These are phyloP conservation scores for Drosophila neotestacea DNA, from an alignment of 2,888 invertebrate species.

Conservation along the genomic window DNA sequence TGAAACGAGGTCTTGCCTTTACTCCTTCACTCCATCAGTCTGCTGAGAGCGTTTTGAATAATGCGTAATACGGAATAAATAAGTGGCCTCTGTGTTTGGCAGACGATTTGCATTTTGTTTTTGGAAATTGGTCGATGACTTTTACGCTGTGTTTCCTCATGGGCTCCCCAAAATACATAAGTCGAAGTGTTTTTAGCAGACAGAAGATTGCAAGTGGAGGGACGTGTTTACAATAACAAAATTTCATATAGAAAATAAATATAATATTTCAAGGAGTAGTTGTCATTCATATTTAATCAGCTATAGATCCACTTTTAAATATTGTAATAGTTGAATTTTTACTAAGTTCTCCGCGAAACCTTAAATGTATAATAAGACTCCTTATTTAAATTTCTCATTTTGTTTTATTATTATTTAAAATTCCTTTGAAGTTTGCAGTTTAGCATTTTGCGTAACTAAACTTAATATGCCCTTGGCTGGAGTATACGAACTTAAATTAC, in stretches of 20 bases:
- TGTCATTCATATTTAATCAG: neutral
- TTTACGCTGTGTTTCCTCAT: constrained; percentile 32
- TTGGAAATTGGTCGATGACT: constrained; percentile 63
- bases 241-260: neutral
- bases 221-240: neutral
- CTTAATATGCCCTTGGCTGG: too few relatives aligned
- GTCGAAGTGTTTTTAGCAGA: constrained; percentile 5
- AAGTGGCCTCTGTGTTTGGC: constrained; percentile 74
- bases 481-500: too few relatives aligned
- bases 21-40: constrained; percentile 9
- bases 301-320: neutral
- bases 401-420: too few relatives aligned
- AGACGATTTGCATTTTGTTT: constrained; percentile 79
- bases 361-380: too few relatives aligned
- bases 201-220: neutral
- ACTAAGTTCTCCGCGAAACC: too few relatives aligned
- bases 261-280: neutral
- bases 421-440: too few relatives aligned
- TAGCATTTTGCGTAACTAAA: too few relatives aligned
- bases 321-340: neutral
- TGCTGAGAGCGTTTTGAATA: constrained; percentile 62
- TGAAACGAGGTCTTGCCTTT: neutral
- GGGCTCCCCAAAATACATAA: constrained; percentile 20
- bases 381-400: too few relatives aligned
- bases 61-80: constrained; percentile 77